phyloP scores from a whole-genome alignment of 2,797 vertebrate species.

The Poeciliopsis gracilis region DNA sequence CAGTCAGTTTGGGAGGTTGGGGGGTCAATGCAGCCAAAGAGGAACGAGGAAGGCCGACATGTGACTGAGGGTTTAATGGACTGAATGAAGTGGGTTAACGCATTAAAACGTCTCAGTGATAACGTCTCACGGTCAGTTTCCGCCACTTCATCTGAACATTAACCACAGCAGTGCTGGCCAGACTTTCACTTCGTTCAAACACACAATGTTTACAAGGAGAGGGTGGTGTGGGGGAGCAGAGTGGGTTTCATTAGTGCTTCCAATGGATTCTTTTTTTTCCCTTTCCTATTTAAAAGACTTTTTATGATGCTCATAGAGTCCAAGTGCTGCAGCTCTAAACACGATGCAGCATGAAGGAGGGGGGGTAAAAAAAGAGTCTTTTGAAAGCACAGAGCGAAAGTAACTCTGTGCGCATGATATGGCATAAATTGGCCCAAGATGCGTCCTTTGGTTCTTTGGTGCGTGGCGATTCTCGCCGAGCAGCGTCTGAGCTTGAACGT shows the following conservation, averaged over 20 bases:
- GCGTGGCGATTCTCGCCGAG: slow-evolving; percentile 19
- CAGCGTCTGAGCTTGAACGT: neutral
- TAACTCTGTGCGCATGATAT: slow-evolving; percentile 1
- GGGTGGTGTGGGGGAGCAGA: neutral
- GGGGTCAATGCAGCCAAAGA: neutral
- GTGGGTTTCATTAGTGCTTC: slow-evolving; percentile 33
- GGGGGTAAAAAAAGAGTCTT: neutral
- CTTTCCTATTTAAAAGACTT: slow-evolving; percentile 31
- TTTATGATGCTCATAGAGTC: slow-evolving; percentile 22
- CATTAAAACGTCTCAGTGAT: slow-evolving; percentile 56
- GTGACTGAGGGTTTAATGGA: slow-evolving; percentile 54
- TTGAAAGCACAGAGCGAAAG: slow-evolving; percentile 17
- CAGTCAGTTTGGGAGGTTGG: neutral
- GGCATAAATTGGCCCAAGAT: neutral
- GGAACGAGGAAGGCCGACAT: slow-evolving; percentile 32
- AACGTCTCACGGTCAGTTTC: slow-evolving; percentile 58
- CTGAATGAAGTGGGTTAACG: slow-evolving; percentile 48
- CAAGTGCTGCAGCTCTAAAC: slow-evolving; percentile 10
- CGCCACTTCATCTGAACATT: slow-evolving; percentile 37
- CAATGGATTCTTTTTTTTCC: slow-evolving; percentile 20
- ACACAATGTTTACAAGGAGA: slow-evolving; percentile 8
- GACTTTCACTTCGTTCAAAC: slow-evolving; percentile 40
- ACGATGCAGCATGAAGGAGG: neutral
- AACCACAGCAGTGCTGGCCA: slow-evolving; percentile 26
- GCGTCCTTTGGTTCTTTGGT: neutral